Evolutionary conservation across 2,797 vertebrate species (phyloP), one percentile per base, ranked within the genome.

Genomic region (Ceryle rudis): DNA sequence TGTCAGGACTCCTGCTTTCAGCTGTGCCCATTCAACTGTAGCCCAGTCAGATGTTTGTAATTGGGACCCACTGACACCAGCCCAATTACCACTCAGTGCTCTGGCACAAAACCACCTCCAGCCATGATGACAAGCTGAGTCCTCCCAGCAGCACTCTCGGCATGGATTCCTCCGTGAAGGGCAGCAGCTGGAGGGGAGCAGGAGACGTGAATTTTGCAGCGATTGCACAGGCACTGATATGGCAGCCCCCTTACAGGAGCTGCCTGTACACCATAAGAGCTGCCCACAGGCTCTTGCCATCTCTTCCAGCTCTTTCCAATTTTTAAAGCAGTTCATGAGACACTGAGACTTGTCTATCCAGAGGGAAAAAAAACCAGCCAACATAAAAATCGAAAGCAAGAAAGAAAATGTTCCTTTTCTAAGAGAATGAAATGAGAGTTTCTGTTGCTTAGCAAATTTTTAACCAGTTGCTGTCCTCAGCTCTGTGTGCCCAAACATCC

Each of bases 361-460:
- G 16, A 31, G 6, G 3, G 3, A 20, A 44, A 16, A 29, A 60
- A 49, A 20, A 11, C 6, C 21, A 23, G 12, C 11, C 46, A 17
- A 9, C 26, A 65, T 9, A 44, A 80, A 44, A 85, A 58, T 35
- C 25, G 73, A 52, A 89, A 73, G 31, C 42, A 84, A 74, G 33
- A 62, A 52, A 39, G 49, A 74, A 93, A 86, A 64, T 5, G 20
- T 55, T 90, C 49, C 23, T 85, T 88, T 89, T 47, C 65, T 81
- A 66, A 84, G 81, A 54, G 60, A 80, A 95, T 22, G 15, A 89
- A 77, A 70, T 35, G 37, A 80, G 72, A 66, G 29, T 44, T 89
- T 93, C 78, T 51, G 87, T 95, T 95, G 90, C 94, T 95, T 95
- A 95, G 94, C 94, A 94, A 95, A 89, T 89, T 65, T 89, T 93